Percentiles rank a stretch among this genome's conserved stretches.
These are phyloP conservation scores for Drosophila paracracens DNA, from an alignment of 2,888 invertebrate genomes.

Conservation along the genomic window DNA sequence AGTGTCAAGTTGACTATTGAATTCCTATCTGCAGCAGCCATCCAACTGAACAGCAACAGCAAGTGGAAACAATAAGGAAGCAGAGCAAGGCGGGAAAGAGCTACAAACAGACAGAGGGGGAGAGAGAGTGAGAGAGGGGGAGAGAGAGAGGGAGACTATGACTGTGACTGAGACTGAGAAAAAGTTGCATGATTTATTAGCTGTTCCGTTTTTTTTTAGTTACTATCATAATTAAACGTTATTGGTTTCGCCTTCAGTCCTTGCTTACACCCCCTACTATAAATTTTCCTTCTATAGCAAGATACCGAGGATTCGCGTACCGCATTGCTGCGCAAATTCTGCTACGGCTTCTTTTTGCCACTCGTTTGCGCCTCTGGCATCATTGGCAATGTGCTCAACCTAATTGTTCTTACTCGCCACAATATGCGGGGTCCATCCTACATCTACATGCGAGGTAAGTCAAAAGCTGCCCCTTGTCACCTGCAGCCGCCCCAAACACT, in stretches of 20 bases:
- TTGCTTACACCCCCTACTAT: conserved; percentile 10
- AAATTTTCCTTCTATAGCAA: conserved; percentile 46
- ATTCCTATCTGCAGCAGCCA: conserved; percentile 72
- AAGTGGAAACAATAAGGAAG: background rate
- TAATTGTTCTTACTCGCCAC: conserved; percentile 91
- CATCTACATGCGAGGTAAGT: conserved; percentile 91
- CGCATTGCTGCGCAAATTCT: conserved; percentile 87
- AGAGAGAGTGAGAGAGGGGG: background rate
- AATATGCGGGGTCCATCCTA: conserved; percentile 93
- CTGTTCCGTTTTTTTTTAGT: conserved; percentile 35
- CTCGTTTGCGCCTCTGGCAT: conserved; percentile 90
- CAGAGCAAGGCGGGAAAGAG: background rate
- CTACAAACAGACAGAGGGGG: background rate
- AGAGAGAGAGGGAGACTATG: background rate
- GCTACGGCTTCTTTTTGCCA: conserved; percentile 89
- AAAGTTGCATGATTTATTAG: conserved; percentile 70
- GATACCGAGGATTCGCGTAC: conserved; percentile 87
- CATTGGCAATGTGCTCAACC: conserved; percentile 91
- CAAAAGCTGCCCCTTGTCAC: conserved; percentile 1
- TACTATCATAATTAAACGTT: conserved; percentile 50
- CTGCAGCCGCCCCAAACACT: background rate
- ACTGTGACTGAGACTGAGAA: background rate
- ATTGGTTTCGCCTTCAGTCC: conserved; percentile 37
- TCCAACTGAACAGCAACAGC: conserved; percentile 42
- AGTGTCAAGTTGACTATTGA: conserved; percentile 81